Conservation (phyloP, 2,888 invertebrate species). For the Gerosis bhagava region DNA sequence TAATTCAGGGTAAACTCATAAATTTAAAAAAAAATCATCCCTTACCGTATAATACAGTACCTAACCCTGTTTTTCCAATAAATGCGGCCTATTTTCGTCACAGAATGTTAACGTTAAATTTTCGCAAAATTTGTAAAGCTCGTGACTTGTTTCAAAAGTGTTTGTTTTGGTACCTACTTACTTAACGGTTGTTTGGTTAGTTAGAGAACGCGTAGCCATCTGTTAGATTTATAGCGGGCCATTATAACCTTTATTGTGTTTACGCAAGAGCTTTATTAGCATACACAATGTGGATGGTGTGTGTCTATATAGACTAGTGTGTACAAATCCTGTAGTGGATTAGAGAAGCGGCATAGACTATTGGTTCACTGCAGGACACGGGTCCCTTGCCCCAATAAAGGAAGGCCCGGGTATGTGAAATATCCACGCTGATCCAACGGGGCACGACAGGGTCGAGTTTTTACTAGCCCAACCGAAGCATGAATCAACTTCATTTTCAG, state of each 20-base stretch:
- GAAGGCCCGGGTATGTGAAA: too few species aligned
- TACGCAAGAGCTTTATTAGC: constrained; percentile 28
- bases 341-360: too few species aligned
- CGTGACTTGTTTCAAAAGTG: constrained; percentile 41
- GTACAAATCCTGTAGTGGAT: too few species aligned
- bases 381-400: too few species aligned
- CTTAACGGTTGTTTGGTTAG: constrained; percentile 34
- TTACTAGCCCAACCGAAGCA: too few species aligned
- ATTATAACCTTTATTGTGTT: constrained; percentile 30
- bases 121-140: constrained; percentile 44
- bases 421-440: too few species aligned
- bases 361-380: too few species aligned
- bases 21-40: too few species aligned
- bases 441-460: too few species aligned
- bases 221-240: constrained; percentile 29
- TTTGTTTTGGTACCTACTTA: constrained; percentile 36
- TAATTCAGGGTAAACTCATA: too few species aligned
- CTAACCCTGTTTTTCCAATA: constrained; percentile 1
- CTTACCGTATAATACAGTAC: too few species aligned
- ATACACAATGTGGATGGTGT: constrained; percentile 17
- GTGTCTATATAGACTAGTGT: constrained; percentile 15
- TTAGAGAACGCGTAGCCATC: constrained; percentile 28
- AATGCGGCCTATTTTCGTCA: constrained; percentile 41
- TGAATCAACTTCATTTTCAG: too few species aligned
- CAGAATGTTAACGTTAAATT: constrained; percentile 46